A percentile compares a stretch with the other conserved stretches of the same genome.
phyloP scores from a whole-genome alignment of 1,140 invertebrate genomes.

The Drosophila auraria region DNA sequence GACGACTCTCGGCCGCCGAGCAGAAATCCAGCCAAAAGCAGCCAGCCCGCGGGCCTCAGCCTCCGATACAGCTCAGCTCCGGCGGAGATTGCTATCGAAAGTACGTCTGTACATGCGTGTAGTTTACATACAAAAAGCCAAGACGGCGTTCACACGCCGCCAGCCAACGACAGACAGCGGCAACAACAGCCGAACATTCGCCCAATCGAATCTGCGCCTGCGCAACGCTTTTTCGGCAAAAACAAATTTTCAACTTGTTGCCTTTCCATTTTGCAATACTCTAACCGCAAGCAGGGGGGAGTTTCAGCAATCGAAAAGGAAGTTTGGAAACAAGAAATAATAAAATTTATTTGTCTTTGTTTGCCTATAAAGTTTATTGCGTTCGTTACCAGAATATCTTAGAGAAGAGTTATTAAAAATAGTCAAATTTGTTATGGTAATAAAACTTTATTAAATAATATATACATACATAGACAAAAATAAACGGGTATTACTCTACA shows the following conservation, averaged over 20 bases:
- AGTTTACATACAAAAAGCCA: constrained; percentile 74
- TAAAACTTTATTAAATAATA: background rate
- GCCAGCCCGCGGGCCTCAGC: constrained; percentile 10
- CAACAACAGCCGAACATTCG: constrained; percentile 28
- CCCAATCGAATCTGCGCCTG: constrained; percentile 46
- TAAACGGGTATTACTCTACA: too few relatives aligned
- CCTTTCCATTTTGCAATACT: constrained; percentile 54
- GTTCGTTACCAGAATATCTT: background rate
- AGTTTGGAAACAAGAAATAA: constrained; percentile 21
- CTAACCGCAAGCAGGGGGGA: constrained; percentile 26
- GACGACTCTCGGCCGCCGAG: constrained; percentile 34
- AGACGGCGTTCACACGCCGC: constrained; percentile 72
- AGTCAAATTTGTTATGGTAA: background rate
- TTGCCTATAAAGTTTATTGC: constrained; percentile 1
- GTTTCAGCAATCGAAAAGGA: constrained; percentile 3
- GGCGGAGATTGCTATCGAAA: constrained; percentile 76
- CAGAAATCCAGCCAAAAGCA: constrained; percentile 26
- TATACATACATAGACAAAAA: too few relatives aligned
- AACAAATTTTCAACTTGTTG: constrained; percentile 46
- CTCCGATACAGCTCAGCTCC: background rate
- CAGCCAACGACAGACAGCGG: constrained; percentile 9
- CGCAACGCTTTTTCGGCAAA: constrained; percentile 50
- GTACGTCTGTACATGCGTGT: constrained; percentile 81
- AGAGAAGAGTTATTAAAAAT: background rate
- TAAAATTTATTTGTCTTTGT: constrained; percentile 13